These are phyloP conservation scores for Oryctolagus cuniculus DNA, from an alignment of 2,113 vertebrate genomes.

Conservation along the genomic window mOryCun1.1 NC_091438.1:35394001-35394500, in stretches of 20 bases:
- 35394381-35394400: not conserved
- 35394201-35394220: not conserved
- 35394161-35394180: not conserved
- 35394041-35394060: not conserved
- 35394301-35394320: not conserved
- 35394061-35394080: not conserved
- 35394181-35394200: not conserved
- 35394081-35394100: not conserved
- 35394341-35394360: not conserved
- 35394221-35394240: not conserved
- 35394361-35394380: not conserved
- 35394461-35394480: not conserved
- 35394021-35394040: not conserved
- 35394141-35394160: accelerated
- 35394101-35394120: not conserved
- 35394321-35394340: not conserved
- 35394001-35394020: not conserved
- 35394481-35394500: not conserved
- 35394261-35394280: not conserved
- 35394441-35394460: not conserved
- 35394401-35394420: not conserved
- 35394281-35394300: not conserved
- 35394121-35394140: not conserved
- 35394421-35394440: not conserved
- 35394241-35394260: not conserved